Evolutionary conservation across 2,888 invertebrate genomes (phyloP), one percentile per base, ranked within the genome.

Genomic region (Scaptomyza tumidula): DNA sequence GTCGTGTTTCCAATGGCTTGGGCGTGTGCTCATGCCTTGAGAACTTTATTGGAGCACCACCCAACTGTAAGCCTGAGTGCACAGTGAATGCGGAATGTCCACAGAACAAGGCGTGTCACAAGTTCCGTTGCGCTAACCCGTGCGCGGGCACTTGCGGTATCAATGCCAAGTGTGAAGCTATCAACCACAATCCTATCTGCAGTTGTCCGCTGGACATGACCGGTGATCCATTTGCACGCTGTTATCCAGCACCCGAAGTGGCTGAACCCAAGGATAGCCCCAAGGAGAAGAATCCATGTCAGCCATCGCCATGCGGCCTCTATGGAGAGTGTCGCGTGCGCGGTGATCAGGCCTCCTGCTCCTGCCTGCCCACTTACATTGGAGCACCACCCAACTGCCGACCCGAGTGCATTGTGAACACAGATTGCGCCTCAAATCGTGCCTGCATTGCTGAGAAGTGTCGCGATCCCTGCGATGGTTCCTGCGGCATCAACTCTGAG

Each of bases 11-110:
- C 3, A 96, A 96, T 86, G 94, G 94, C 11, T 94, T 95, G 79
- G 96, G 96, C 1, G 95, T 96, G 6, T 97, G 97, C 90, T 95
- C 96, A 1, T 97, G 97, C 81, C 92, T 95, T 61, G 94, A 94
- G 54, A 93, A 93, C 37, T 96, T 95, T 87, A 93, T 95, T 54
- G 97, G 97, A n/a, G 93, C 94, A 56, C 96, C 97, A 45, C 97
- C 97, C 6, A 95, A 95, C 86, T 97, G 97, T 89, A 94, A 95
- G 70, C 97, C 97, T 1, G 97, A 97, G 92, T 97, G 97, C 91
- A 94, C 96, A 7, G 95, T 96, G 0, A 97, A 96, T 86, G 94
- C 96, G 5, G 97, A 97, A 89, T 97, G 97, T 91, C 94, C 95
- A 33, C 95, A 95, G 75, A 95, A 95, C 85, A 95, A 95, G 89